Conservation (phyloP, 2,888 invertebrate species). For the Quadriops clusia region DNA sequence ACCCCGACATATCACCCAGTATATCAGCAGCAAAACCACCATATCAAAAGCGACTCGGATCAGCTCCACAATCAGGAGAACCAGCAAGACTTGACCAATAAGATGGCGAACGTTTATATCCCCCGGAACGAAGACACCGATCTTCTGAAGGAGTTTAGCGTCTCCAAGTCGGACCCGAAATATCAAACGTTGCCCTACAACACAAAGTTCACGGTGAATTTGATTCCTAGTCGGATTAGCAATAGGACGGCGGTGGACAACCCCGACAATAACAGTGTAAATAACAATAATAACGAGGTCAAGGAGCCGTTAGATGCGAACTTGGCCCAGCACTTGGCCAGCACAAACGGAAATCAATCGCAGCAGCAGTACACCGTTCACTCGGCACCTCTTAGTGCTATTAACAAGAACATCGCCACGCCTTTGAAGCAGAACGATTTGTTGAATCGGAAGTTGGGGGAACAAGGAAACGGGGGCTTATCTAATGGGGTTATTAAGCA, state of each 20-base stretch:
- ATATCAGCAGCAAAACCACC: constrained; percentile 31
- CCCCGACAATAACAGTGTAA: constrained; percentile 16
- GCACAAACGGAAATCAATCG: constrained; percentile 13
- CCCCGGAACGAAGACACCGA: constrained; percentile 31
- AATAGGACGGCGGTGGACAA: constrained; percentile 23
- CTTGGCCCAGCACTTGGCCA: too few relatives aligned
- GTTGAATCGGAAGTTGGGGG: constrained; percentile 23
- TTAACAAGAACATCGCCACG: constrained; percentile 54
- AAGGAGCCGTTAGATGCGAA: constrained; percentile 15
- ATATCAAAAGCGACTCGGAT: constrained; percentile 30
- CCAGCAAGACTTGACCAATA: constrained; percentile 27
- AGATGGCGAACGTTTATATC: constrained; percentile 8
- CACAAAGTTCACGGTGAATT: constrained; percentile 65
- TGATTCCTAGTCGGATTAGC: constrained; percentile 33
- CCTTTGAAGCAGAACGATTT: constrained; percentile 46
- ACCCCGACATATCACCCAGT: constrained; percentile 34
- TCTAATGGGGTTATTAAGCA: too few relatives aligned
- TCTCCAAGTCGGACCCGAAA: constrained; percentile 79
- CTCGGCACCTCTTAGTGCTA: constrained; percentile 43
- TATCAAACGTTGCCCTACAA: constrained; percentile 87
- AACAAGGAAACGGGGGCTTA: too few relatives aligned
- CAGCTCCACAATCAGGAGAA: constrained; percentile 17
- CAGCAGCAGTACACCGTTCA: constrained; percentile 41
- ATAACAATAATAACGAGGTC: constrained; percentile 11
- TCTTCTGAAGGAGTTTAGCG: constrained; percentile 55